These are phyloP conservation scores for Leptopilina boulardi DNA, from an alignment of 1,140 invertebrate species.

Conservation along the genomic window DNA sequence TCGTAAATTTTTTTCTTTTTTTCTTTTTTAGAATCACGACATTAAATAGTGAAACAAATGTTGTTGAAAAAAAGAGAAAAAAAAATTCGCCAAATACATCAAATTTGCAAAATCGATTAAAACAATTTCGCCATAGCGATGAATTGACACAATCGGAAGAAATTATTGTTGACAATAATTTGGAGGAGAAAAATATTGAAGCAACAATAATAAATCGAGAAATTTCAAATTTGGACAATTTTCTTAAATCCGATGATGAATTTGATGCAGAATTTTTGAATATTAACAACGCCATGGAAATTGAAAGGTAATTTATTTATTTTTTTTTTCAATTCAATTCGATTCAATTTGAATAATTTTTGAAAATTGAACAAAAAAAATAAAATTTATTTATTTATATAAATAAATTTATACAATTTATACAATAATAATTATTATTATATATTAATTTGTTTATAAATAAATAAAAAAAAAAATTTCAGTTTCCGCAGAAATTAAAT, in stretches of 20 bases:
- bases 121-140: slow-evolving; percentile 26
- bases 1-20: too few relatives aligned
- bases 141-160: slow-evolving; percentile 37
- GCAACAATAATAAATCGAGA: not conserved
- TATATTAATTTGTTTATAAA: too few relatives aligned
- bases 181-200: not conserved
- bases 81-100: not conserved
- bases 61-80: not conserved
- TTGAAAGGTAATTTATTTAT: not conserved
- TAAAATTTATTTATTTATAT: too few relatives aligned
- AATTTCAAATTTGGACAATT: not conserved
- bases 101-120: not conserved
- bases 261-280: not conserved
- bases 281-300: not conserved
- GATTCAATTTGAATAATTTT: too few relatives aligned
- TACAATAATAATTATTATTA: too few relatives aligned
- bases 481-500: too few relatives aligned
- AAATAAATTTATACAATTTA: too few relatives aligned
- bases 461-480: too few relatives aligned
- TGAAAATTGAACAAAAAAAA: too few relatives aligned
- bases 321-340: not conserved
- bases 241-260: not conserved
- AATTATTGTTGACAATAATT: not conserved
- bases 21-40: not conserved
- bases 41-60: too few relatives aligned